Evolutionary conservation across 2,888 invertebrate species (phyloP), one percentile per base, ranked within the genome.

Genomic region (Zonitis immaculata): DNA sequence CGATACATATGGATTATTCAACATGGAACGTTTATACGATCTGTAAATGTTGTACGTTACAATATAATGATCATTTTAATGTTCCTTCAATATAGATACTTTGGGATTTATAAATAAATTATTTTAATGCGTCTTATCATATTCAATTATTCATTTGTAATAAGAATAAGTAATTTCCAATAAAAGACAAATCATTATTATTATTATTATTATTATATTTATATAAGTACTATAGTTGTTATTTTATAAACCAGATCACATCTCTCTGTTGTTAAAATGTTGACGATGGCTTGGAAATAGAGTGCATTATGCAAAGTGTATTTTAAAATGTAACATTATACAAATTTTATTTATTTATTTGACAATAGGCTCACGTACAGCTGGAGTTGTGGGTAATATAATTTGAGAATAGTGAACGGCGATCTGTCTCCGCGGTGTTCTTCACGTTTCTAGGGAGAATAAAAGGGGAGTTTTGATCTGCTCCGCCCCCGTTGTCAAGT

Each of bases 311-410:
- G 74, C 74, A 74, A 73, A 75, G 72, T 70, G 72, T 74, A 74
- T 74, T 74, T 75, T 74, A 75, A 75, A 74, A 74, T 71, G 74
- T 75, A 74, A 74, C 74, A 72, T 73, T 75, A 75, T 73, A 69
- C 74, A 74, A 75, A 75, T 73, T 73, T 74, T 74, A 75, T 75
- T 76, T 76, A 76, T 76, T 74, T 76, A 75, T 76, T 76, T 76
- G 74, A 75, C 74, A 76, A 76, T 76, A 75, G 76, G 74, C 74
- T 76, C 76, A 76, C 76, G 76, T 76, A 73, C 69, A 63, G 57
- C 66, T 64, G 66, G 68, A 73, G 72, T 71, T 71, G 73, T 65
- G 72, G 39, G 73, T 76, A 75, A 76, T 74, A 70, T 68, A 75
- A 76, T 76, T 76, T 75, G 73, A 69, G 73, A 72, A 72, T 73